Percentiles rank a stretch among this genome's conserved stretches.
Evolutionary conservation across 2,113 vertebrate genomes (phyloP).

Genomic region (Hemiscyllium ocellatum): DNA sequence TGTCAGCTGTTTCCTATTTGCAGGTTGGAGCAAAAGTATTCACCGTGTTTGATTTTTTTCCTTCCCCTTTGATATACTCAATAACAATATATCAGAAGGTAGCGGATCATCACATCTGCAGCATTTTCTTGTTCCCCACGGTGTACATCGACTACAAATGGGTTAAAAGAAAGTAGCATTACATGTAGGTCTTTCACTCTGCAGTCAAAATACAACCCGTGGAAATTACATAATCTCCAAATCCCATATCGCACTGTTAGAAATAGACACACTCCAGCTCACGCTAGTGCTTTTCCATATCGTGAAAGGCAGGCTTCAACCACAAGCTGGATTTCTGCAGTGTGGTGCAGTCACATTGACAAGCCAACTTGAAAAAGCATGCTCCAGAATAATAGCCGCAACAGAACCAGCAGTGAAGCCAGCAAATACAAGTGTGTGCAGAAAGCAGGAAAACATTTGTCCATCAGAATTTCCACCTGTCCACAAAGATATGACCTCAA

Average conservation of each 20-base stretch:
- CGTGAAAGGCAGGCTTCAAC: neutral
- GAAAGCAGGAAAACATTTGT: neutral
- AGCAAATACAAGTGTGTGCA: neutral
- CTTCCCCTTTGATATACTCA: neutral
- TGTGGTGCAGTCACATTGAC: neutral
- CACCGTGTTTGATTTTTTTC: neutral
- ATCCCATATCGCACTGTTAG: neutral
- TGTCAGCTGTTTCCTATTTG: conserved; percentile 12
- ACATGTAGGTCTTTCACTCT: neutral
- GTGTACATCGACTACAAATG: neutral
- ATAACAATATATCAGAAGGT: neutral
- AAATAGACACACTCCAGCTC: neutral
- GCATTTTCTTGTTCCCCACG: neutral
- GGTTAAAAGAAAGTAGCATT: neutral
- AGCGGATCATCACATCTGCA: neutral
- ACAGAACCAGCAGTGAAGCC: neutral
- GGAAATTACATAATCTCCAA: neutral
- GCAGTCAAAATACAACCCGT: neutral
- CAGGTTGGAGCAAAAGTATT: neutral
- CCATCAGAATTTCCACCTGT: neutral
- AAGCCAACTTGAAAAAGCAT: neutral
- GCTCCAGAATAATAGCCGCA: neutral
- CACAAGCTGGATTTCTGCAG: neutral
- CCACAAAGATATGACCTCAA: neutral
- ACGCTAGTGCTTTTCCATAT: neutral